These are phyloP conservation scores for Leptinotarsa defecta DNA, from an alignment of 1,140 invertebrate species.

Conservation along the genomic window DNA sequence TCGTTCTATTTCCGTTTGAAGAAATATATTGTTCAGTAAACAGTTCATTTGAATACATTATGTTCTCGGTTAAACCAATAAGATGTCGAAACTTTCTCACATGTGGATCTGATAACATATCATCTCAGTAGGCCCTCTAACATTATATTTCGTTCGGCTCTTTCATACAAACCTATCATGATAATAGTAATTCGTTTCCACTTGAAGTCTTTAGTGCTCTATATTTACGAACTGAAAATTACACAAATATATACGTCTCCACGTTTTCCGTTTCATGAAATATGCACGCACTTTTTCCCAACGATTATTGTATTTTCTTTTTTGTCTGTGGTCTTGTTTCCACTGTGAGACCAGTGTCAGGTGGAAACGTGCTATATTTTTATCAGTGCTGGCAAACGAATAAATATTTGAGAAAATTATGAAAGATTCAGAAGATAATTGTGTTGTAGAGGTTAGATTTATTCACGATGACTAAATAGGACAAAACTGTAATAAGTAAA, in stretches of 20 bases:
- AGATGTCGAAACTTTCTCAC: too few species aligned
- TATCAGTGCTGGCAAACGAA: background rate
- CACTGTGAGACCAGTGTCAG: background rate
- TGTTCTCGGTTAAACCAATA: too few species aligned
- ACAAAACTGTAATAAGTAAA: background rate
- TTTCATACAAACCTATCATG: background rate
- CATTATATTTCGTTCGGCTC: background rate
- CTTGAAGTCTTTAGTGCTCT: conserved; percentile 14
- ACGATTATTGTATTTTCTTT: background rate
- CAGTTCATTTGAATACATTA: too few species aligned
- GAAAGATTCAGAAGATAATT: conserved; percentile 17
- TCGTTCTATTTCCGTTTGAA: too few species aligned
- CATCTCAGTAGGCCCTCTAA: too few species aligned
- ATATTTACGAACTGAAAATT: conserved; percentile 24
- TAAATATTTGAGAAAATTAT: conserved; percentile 12
- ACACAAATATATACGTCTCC: conserved; percentile 18
- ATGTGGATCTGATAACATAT: too few species aligned
- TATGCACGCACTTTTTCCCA: conserved; percentile 20
- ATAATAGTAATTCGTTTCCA: conserved; percentile 17
- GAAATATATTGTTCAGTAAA: too few species aligned
- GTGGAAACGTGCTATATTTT: conserved; percentile 22
- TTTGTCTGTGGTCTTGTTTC: background rate
- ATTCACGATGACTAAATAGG: conserved; percentile 29
- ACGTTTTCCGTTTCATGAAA: conserved; percentile 8
- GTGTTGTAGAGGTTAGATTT: conserved; percentile 9